These are phyloP conservation scores for Heliconius erato DNA, from an alignment of 2,888 invertebrate genomes.

Conservation along the genomic window DNA sequence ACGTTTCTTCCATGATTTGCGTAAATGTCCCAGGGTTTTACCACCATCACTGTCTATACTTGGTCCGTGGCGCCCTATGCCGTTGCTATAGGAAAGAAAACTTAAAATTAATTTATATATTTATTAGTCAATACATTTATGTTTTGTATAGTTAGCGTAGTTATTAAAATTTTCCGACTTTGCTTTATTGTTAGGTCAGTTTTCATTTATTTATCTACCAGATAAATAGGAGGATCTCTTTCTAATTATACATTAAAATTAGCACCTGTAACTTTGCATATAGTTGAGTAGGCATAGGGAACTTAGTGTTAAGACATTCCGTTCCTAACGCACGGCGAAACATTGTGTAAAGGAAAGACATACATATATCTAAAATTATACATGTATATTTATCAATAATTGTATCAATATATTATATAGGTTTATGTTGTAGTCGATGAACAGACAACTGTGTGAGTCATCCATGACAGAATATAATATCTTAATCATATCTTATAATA, in stretches of 20 bases:
- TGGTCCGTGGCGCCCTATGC: constrained; percentile 69
- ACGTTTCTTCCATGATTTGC: constrained; percentile 84
- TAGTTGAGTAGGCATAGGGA: no score
- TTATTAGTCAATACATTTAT: background rate
- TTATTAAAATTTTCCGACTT: no score
- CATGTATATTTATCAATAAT: background rate
- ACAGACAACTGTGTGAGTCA: background rate
- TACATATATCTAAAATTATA: background rate
- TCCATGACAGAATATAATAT: background rate
- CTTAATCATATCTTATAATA: background rate
- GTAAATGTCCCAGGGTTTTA: constrained; percentile 75
- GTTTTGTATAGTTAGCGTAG: no score
- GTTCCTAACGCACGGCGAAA: no score
- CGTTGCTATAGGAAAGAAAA: constrained; percentile 65
- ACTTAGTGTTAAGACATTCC: no score
- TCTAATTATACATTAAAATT: no score
- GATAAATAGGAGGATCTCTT: no score
- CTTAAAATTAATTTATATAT: background rate
- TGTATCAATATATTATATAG: background rate
- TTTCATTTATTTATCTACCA: no score
- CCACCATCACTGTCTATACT: constrained; percentile 72
- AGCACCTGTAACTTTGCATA: no score
- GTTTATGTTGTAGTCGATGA: no score
- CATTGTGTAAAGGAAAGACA: no score
- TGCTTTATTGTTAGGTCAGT: no score